Base-by-base conservation (phyloP, 2,888 invertebrate genomes). In the Trissolcus brochymenae region DNA sequence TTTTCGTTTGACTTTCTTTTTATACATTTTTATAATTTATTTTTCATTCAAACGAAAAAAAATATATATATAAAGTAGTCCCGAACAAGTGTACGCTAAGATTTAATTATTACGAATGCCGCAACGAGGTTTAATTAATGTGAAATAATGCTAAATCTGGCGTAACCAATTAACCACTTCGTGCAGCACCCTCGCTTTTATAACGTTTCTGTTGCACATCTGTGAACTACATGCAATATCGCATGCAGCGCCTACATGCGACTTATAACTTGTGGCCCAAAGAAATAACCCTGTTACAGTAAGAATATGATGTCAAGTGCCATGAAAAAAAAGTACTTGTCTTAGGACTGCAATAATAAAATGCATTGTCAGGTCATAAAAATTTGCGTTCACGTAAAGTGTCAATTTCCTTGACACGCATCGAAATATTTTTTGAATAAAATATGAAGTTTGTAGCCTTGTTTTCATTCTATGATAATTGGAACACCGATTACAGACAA, bases 171-270 rank as follows among this genome's bases (percentile, higher is more conserved):
- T 75, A 75, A 68, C 68, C 54, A 43, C 29, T 64, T 49, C 14
- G 19, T 62, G 67, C 35, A 35, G 25, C 43, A 60, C 46, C 68
- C 54, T 62, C 64, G 61, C 43, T 59, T 9, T 29, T 59, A 74
- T 54, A 64, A 65, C 66, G 60, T 75, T 70, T 53, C 56, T 41
- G 49, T 54, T 19, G 62, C 64, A 75, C 74, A 75, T 75, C 68
- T 64, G 62, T 19, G 54, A 46, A 65, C 9, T 51, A 21, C 75
- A 75, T 75, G 75, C 75, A 49, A 75, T 51, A 62, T 75, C 17
- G 75, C 75, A 75, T 75, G 75, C 56, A 60, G 46, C 17, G 13
- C n/a, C 25, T 11, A 53, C 68, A 64, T 43, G 74, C 64, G 21
- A 67, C 29, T 35, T 65, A 19, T 19, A 62, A 65, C 53, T 61